Base-by-base conservation (phyloP, 1,140 invertebrate species). In the Caerostris darwini region DNA sequence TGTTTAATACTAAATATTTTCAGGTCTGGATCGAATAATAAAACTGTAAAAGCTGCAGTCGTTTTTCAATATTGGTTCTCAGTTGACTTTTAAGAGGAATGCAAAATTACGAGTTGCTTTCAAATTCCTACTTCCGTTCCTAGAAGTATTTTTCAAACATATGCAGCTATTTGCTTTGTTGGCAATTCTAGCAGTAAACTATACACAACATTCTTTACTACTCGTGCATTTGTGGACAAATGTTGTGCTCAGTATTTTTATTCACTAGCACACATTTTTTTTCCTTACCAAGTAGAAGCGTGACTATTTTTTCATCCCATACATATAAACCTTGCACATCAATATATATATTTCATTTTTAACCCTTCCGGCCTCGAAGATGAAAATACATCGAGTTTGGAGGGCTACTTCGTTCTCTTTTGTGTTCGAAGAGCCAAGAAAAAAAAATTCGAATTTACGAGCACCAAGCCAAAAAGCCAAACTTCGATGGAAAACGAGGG, bases 371-470 rank as follows among this genome's bases (percentile, higher is more conserved):
- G 56, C 50, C 85, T 50, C 57, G 50, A 3, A 61, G 85, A 87
- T 87, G 58, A 87, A 87, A 87, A 87, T 87, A 59, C 58, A 19
- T 89, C 58, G 87, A 89, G 71, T 89, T 89, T 89, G 56, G 53
- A 64, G 64, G 64, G n/a, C 87, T 53, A 69, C 64, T 89, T 89
- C 61, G 64, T 19, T 53, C 64, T 54, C 50, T 89, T 64, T 71
- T 89, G 64, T 19, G 87, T 34, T 2, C 69, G 6, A 14, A 71
- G 50, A 81, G 90, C 12, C 10, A 91, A 34, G 34, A 2, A 2
- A 81, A 82, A 91, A 81, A 91, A 91, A 59, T 64, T 88, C 57
- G 69, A 91, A 91, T 91, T 91, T 91, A 81, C 69, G 69, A 91
- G 69, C 69, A 50, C 19, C 58, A 19, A 12, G 34, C 50, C 57